Conservation (phyloP, 2,888 invertebrate species). For the Myathropa florea region DNA sequence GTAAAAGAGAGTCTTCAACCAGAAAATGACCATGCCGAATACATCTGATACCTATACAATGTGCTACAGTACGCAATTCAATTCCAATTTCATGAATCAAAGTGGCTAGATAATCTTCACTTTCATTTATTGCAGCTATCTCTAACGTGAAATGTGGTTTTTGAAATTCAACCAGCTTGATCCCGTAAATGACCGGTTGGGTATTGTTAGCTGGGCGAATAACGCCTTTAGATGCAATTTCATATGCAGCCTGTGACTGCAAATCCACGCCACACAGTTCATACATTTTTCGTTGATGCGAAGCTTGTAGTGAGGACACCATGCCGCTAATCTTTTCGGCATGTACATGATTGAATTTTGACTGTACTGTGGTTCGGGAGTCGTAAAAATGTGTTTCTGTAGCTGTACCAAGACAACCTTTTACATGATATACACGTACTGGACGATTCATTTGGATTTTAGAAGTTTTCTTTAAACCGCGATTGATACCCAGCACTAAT, state of each 20-base stretch:
- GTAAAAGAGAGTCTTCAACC: constrained; percentile 87
- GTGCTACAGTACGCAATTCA: constrained; percentile 89
- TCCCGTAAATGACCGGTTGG: constrained; percentile 90
- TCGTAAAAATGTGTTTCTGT: constrained; percentile 88
- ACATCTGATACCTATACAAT: constrained; percentile 90
- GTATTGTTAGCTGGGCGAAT: constrained; percentile 87
- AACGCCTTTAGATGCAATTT: constrained; percentile 90
- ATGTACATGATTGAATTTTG: constrained; percentile 87
- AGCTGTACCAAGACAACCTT: constrained; percentile 88
- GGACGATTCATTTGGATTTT: constrained; percentile 84
- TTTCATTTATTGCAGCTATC: constrained; percentile 93
- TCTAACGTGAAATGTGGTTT: constrained; percentile 93
- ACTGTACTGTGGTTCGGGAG: constrained; percentile 87
- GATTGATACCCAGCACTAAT: constrained; percentile 88
- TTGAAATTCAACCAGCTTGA: constrained; percentile 91
- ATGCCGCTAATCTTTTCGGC: constrained; percentile 87
- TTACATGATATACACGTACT: constrained; percentile 87
- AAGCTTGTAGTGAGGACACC: constrained; percentile 90
- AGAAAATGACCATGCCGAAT: constrained; percentile 91
- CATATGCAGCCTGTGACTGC: constrained; percentile 94
- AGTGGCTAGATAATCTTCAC: constrained; percentile 87
- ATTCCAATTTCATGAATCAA: constrained; percentile 93
- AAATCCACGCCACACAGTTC: constrained; percentile 89
- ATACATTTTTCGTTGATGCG: constrained; percentile 93
- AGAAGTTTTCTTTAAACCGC: constrained; percentile 83